Base-by-base conservation (phyloP, 2,888 invertebrate genomes). In the Diplolepis rosae region DNA sequence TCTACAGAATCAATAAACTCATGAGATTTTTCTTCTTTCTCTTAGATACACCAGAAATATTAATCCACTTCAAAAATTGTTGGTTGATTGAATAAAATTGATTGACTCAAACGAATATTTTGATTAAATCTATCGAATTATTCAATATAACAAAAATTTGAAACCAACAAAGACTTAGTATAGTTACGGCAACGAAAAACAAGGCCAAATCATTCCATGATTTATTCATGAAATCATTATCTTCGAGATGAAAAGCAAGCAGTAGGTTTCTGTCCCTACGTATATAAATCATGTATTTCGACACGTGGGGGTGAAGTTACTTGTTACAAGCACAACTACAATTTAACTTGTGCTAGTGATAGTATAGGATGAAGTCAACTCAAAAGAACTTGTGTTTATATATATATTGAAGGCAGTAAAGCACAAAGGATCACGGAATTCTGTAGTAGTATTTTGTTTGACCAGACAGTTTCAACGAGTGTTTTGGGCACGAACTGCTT, bases 401-500 rank as follows among this genome's bases (percentile, higher is more conserved):
- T 42, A 45, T 2, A 45, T 15, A 18, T 18, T 45, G 45, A 24
- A 50, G 0, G 24, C 15, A 54, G 30, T 9, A 30, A 28, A 30
- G 9, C 0, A 52, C 52, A 52, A 52, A 52, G 52, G 28, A 30
- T n/a, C 27, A 28, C 52, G 52, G 30, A 56, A 56, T 24, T n/a
- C n/a, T 56, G 35, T 22, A 32, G 35, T 22, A 35, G 32, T 56
- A 35, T 11, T 35, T 18, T 56, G 32, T 56, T 56, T 56, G 56
- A 35, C 56, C 56, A 56, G 22, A 56, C 56, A 24, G 22, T 39
- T 56, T 39, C 35, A 24, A 56, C 35, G 6, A 54, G 54, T 35
- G 56, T 39, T 56, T 27, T 24, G 35, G 22, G 35, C 13, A 35
- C 39, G 22, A 35, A 39, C 35, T 24, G 61, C 61, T 61, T 61